These are phyloP conservation scores for Limanda limanda DNA, from an alignment of 2,113 vertebrate species.

Conservation along the genomic window DNA sequence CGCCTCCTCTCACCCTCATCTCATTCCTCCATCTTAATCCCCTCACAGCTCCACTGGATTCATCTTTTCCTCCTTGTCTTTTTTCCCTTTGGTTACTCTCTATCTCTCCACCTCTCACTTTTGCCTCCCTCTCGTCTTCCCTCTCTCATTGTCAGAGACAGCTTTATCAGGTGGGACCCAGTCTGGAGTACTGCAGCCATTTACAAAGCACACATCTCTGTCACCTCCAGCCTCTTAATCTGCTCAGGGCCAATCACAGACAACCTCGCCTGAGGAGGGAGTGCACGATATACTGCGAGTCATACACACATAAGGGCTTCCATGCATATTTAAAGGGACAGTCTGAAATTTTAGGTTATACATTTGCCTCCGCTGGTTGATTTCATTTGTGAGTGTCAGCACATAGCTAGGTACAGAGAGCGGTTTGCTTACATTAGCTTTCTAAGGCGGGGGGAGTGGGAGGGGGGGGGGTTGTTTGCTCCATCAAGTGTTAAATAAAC, in stretches of 20 bases:
- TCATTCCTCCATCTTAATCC: slow-evolving; percentile 50
- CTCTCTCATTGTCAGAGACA: slow-evolving; percentile 22
- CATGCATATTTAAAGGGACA: slow-evolving; percentile 20
- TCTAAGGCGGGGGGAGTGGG: too few species aligned
- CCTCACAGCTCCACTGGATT: slow-evolving; percentile 27
- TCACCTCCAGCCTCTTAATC: slow-evolving; percentile 50
- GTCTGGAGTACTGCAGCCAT: slow-evolving; percentile 41
- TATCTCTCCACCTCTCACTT: slow-evolving; percentile 15
- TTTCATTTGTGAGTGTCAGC: neutral
- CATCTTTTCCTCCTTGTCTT: slow-evolving; percentile 21
- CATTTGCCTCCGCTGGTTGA: neutral
- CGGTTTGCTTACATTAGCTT: neutral
- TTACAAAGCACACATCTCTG: slow-evolving; percentile 39
- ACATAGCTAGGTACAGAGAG: neutral
- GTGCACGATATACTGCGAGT: neutral
- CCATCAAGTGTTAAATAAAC: neutral
- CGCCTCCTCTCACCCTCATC: neutral
- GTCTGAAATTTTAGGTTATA: neutral
- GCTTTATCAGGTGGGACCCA: slow-evolving; percentile 42
- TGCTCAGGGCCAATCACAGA: slow-evolving; percentile 44
- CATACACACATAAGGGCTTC: slow-evolving; percentile 2
- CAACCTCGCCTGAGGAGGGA: slow-evolving; percentile 1
- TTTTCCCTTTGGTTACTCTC: slow-evolving; percentile 24
- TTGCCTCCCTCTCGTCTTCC: slow-evolving; percentile 12
- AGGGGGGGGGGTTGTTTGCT: neutral